Base-by-base conservation (phyloP, 2,113 vertebrate species). In the Anguilla japonica region DNA sequence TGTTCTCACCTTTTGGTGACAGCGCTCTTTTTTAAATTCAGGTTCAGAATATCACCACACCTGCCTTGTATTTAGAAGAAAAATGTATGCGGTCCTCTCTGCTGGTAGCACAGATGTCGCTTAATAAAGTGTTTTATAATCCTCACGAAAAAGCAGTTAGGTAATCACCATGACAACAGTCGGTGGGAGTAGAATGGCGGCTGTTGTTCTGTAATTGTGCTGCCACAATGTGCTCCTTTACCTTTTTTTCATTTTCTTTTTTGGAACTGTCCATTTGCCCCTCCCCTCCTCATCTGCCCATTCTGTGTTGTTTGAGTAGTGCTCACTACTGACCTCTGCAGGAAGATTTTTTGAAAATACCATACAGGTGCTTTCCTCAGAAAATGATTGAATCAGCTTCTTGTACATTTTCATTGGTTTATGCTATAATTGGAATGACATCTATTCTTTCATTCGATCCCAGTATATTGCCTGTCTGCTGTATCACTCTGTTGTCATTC, bases 121-220 rank as follows among this genome's bases (percentile, higher is more conserved):
- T 29, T 75, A 75, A 63, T 63, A 26, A 75, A 75, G 67, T 75
- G 67, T 75, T 75, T 75, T 75, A 75, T 75, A 75, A 75, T 75
- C 67, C 67, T 75, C 67, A 20, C n/a, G 60, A 11, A 75, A 75
- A 75, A 75, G 4, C 67, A 75, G 67, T 75, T 75, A 75, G 67
- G 67, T 75, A 75, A 75, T 75, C 67, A 75, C 67, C 67, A 75
- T 75, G 67, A 75, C 67, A 75, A 75, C 67, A 75, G 22, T 3
- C n/a, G 22, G 67, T 75, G 67, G 67, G 67, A 75, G 67, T 26
- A 26, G 60, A 22, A 26, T 26, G 60, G 60, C 8, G 60, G 60
- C 60, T 63, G 67, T 22, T 75, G n/a, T 75, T 22, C n/a, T 75
- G 26, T 34, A 11, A 75, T 75, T 29, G 67, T 14, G 22, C n/a